A percentile compares a stretch with the other conserved stretches of the same genome.
Conservation (phyloP, 2,888 invertebrate species). For the Coremacera marginata region DNA sequence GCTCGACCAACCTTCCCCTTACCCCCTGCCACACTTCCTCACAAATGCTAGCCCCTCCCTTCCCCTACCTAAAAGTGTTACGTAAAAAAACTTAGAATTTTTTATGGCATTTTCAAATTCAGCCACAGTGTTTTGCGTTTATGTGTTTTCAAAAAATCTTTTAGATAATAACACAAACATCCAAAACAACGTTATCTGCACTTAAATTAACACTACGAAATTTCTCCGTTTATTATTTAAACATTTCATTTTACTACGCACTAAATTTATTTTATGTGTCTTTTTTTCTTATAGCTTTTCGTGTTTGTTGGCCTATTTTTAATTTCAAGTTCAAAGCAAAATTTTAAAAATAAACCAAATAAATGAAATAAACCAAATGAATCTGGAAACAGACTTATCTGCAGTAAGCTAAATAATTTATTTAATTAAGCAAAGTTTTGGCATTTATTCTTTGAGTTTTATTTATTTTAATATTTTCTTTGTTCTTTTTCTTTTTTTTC, state of each 20-base stretch:
- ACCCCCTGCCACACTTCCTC: too few relatives aligned
- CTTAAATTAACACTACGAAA: neutral
- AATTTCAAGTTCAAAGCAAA: conserved; percentile 4
- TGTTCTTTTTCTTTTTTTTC: too few relatives aligned
- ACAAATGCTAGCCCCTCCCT: too few relatives aligned
- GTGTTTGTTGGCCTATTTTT: neutral
- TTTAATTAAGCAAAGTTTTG: neutral
- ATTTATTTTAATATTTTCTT: too few relatives aligned
- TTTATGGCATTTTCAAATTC: neutral
- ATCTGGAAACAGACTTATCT: conserved; percentile 12
- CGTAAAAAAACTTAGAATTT: neutral
- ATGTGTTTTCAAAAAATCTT: neutral
- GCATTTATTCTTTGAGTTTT: neutral
- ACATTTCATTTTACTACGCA: conserved; percentile 1
- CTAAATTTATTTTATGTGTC: neutral
- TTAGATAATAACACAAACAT: neutral
- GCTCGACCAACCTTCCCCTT: too few relatives aligned
- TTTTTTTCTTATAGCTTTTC: neutral
- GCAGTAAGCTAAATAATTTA: neutral
- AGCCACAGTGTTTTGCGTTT: neutral
- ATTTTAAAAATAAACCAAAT: neutral
- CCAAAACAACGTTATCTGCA: neutral
- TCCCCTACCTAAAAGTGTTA: too few relatives aligned
- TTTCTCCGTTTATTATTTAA: neutral
- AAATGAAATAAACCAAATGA: neutral